These are phyloP conservation scores for Cryptops parisi DNA, from an alignment of 2,888 invertebrate genomes.

Conservation along the genomic window DNA sequence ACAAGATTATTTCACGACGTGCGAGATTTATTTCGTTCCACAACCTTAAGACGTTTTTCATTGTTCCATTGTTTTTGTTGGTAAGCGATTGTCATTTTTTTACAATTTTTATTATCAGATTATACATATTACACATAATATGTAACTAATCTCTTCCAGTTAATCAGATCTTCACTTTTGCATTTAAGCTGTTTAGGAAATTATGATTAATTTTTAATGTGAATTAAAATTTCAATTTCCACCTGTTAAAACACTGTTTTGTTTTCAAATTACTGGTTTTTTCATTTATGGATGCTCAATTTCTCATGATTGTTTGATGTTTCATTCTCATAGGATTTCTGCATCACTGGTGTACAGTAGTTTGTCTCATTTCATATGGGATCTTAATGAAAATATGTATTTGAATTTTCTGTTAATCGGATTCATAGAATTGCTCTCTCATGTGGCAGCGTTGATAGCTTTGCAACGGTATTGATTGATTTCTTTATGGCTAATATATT, in stretches of 20 bases:
- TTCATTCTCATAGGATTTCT: conserved; percentile 38
- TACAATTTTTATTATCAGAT: too few relatives aligned
- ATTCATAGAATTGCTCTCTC: conserved; percentile 35
- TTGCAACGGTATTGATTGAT: conserved; percentile 10
- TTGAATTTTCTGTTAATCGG: conserved; percentile 37
- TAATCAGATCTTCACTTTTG: too few relatives aligned
- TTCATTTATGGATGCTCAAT: too few relatives aligned
- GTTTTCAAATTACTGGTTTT: conserved; percentile 11
- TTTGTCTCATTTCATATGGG: conserved; percentile 32
- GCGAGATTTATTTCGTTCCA: conserved; percentile 1
- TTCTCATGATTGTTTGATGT: too few relatives aligned
- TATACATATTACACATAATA: too few relatives aligned
- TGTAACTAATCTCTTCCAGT: too few relatives aligned
- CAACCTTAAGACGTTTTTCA: neutral
- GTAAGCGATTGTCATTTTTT: conserved; percentile 19
- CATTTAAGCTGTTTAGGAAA: too few relatives aligned
- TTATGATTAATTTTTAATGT: too few relatives aligned
- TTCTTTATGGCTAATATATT: neutral
- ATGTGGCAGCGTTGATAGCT: conserved; percentile 21
- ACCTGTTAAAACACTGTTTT: neutral
- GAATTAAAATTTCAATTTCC: too few relatives aligned
- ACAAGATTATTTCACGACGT: neutral
- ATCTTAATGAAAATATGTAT: conserved; percentile 36
- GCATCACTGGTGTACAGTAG: conserved; percentile 36
- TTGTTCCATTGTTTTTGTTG: conserved; percentile 7